A percentile compares a stretch with the other conserved stretches of the same genome.
These are phyloP conservation scores for Chorisops tibialis DNA, from an alignment of 2,888 invertebrate species.

Conservation along the genomic window DNA sequence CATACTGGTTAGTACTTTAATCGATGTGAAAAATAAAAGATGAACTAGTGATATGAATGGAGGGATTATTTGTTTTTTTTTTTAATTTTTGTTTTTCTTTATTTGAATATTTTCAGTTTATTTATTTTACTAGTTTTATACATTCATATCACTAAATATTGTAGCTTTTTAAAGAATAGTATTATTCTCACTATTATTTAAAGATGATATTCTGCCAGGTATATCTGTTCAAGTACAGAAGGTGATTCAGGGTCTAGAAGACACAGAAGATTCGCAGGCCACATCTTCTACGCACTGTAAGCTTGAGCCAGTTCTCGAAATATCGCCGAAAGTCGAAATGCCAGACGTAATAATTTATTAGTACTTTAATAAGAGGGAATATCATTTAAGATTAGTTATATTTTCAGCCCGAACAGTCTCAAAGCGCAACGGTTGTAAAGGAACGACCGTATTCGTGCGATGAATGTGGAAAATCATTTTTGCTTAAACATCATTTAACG, in stretches of 20 bases:
- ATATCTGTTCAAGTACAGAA: conserved; percentile 54
- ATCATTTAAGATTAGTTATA: neutral
- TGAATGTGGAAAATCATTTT: conserved; percentile 80
- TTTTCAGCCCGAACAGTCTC: conserved; percentile 45
- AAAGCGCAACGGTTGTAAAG: conserved; percentile 53
- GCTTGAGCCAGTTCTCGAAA: conserved; percentile 52
- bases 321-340: conserved; percentile 52
- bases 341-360: conserved; percentile 42
- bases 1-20: conserved; percentile 37
- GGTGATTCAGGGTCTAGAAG: conserved; percentile 53
- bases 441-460: conserved; percentile 78
- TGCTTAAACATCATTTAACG: conserved; percentile 78
- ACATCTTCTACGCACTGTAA: conserved; percentile 51
- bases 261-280: conserved; percentile 52
- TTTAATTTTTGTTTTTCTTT: conserved; percentile 5
- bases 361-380: neutral
- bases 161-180: conserved; percentile 9
- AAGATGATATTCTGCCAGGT: conserved; percentile 52
- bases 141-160: conserved; percentile 20
- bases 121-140: neutral
- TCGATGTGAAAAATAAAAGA: conserved; percentile 24
- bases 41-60: conserved; percentile 23
- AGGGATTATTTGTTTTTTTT: neutral
- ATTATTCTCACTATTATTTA: conserved; percentile 31
- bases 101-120: neutral